Conservation (phyloP, 1,140 invertebrate genomes). For the Dryas iulia region DNA sequence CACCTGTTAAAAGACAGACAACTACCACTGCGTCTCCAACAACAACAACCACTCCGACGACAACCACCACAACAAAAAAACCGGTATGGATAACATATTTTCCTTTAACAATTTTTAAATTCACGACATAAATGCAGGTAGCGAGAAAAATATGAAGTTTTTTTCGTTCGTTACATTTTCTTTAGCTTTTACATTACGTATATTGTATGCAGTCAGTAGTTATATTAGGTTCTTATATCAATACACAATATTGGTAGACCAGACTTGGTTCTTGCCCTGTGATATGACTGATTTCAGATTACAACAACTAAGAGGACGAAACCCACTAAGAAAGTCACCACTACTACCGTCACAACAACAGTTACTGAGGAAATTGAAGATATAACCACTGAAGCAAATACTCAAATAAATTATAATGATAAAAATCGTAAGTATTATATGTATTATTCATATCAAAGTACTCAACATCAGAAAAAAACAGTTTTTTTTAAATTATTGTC, state of each 20-base stretch:
- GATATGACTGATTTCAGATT: slow-evolving; percentile 52
- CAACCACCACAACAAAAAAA: slow-evolving; percentile 45
- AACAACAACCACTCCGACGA: slow-evolving; percentile 37
- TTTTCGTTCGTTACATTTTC: too few species aligned
- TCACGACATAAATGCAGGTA: not conserved
- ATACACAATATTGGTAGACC: slow-evolving; percentile 1
- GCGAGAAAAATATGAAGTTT: too few species aligned
- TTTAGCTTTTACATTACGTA: too few species aligned
- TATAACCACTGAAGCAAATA: slow-evolving; percentile 72
- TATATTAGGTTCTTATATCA: too few species aligned
- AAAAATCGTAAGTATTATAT: slow-evolving; percentile 83
- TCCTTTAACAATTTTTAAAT: not conserved
- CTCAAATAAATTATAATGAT: slow-evolving; percentile 81
- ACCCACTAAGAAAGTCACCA: slow-evolving; percentile 72
- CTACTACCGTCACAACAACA: slow-evolving; percentile 58
- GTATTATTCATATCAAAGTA: not conserved
- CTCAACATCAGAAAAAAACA: not conserved
- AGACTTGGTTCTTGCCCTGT: slow-evolving; percentile 38
- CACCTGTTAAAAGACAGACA: slow-evolving; percentile 42
- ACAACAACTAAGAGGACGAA: slow-evolving; percentile 77
- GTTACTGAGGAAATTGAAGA: slow-evolving; percentile 68
- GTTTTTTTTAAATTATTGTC: not conserved
- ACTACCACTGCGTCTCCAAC: slow-evolving; percentile 42
- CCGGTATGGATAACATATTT: slow-evolving; percentile 39
- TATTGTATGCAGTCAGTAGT: not conserved